Base-by-base conservation (phyloP, 37 sponge, comb jelly and placozoan genomes). In the Theonella swinhoei region DNA sequence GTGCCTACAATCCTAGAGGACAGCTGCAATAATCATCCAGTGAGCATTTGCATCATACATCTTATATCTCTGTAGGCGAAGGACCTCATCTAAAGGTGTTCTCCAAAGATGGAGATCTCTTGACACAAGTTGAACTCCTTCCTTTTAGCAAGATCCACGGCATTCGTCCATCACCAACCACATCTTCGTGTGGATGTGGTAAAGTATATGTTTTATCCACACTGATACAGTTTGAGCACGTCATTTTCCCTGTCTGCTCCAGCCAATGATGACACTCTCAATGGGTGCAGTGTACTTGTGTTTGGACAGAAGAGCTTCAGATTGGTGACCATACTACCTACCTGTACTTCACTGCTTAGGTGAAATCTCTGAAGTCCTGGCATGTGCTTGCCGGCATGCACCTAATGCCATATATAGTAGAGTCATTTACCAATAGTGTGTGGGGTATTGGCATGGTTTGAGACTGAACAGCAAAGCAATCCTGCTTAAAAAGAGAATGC, bases 301-400 rank as follows among this genome's bases (percentile, higher is more conserved):
- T 89, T 84, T 84, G 89, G 89, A 14, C 89, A 89, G 75, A 89
- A 83, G 62, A 67, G 33, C 22, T 64, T 89, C 2, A 22, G 74
- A 5, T 11, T 87, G 14, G 22, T 83, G 33, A 38, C n/a, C 20
- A n/a, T 26, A 71, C 5, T 38, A 36, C 41, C 36, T 36, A 8
- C 39, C 20, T 25, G 24, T 28, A 35, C 5, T 22, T 36, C 39
- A 33, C 14, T 14, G 8, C 32, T 62, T 19, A 62, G 37, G 43
- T 79, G 54, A 7, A 47, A 59, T 59, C 20, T n/a, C n/a, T n/a
- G n/a, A n/a, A n/a, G n/a, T n/a, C n/a, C n/a, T n/a, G n/a, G n/a
- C n/a, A n/a, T n/a, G n/a, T n/a, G n/a, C n/a, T n/a, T n/a, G n/a
- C n/a, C n/a, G n/a, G n/a, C n/a, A n/a, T n/a, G n/a, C n/a, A n/a